These are phyloP conservation scores for Drosophila teissieri DNA, from an alignment of 1,140 invertebrate species.

Conservation along the genomic window DNA sequence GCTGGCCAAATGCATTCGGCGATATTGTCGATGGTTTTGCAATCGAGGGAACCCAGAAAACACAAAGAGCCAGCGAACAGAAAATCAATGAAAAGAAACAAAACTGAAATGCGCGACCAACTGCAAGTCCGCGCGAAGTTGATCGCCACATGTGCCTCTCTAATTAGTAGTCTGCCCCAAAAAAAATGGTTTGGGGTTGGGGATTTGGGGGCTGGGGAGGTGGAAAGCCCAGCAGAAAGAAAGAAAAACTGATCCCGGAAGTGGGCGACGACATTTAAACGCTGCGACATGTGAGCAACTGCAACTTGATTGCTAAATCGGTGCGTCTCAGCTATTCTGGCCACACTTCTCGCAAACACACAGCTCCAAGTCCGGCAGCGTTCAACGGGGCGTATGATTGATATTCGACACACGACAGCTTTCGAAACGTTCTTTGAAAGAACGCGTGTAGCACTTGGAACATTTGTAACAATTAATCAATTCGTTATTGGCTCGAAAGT, in stretches of 20 bases:
- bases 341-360: constrained; percentile 1
- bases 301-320: constrained; percentile 69
- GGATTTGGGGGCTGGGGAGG: constrained; percentile 4
- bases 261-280: constrained; percentile 68
- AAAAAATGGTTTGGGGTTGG: not conserved
- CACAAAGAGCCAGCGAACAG: not conserved
- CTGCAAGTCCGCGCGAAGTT: constrained; percentile 61
- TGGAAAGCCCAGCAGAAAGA: constrained; percentile 18
- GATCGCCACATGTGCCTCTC: constrained; percentile 70
- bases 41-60: constrained; percentile 23
- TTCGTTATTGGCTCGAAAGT: not conserved
- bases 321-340: constrained; percentile 28
- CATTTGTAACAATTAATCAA: constrained; percentile 1
- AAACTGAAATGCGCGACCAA: constrained; percentile 70
- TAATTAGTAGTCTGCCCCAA: constrained; percentile 63
- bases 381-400: constrained; percentile 29
- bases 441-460: not conserved
- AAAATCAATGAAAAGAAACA: constrained; percentile 44
- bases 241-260: constrained; percentile 65
- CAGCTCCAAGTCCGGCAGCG: not conserved
- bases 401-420: constrained; percentile 13
- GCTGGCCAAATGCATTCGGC: constrained; percentile 30
- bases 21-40: constrained; percentile 50
- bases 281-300: constrained; percentile 57
- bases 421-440: not conserved